A percentile compares a stretch with the other conserved stretches of the same genome.
Evolutionary conservation across 2,113 vertebrate species (phyloP).

Genomic region (Osmerus mordax): DNA sequence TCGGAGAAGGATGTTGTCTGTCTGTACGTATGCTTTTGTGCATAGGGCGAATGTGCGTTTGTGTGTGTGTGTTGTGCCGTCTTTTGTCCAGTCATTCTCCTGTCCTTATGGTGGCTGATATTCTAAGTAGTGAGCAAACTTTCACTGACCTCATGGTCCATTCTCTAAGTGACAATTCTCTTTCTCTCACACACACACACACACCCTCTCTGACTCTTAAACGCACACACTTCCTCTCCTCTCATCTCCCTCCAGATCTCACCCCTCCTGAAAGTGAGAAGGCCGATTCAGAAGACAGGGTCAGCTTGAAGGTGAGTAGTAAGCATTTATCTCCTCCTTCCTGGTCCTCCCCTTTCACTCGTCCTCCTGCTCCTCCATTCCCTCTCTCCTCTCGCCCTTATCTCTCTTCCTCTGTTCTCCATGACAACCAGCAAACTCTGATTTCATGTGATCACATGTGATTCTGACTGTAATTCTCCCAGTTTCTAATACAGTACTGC

Average conservation of each 20-base stretch:
- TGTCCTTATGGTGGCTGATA: not conserved
- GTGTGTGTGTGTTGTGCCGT: not conserved
- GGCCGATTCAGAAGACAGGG: constrained; percentile 70
- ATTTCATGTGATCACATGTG: not conserved
- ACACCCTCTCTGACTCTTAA: constrained; percentile 14
- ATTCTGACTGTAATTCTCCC: not conserved
- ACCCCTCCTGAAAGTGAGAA: constrained; percentile 73
- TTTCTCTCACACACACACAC: not conserved
- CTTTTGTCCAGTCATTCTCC: not conserved
- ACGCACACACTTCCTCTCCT: not conserved
- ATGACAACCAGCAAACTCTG: not conserved
- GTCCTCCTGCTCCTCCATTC: not conserved
- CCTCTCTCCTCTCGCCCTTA: not conserved
- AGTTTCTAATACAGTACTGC: not conserved
- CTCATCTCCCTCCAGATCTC: constrained; percentile 53
- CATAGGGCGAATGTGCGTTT: not conserved
- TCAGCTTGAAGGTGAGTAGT: constrained; percentile 68
- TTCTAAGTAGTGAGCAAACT: too few relatives aligned
- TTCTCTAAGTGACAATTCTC: not conserved
- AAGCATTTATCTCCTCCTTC: constrained; percentile 16
- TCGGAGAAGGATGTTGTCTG: constrained; percentile 2
- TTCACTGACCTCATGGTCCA: too few relatives aligned
- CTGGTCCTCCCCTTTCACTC: not conserved
- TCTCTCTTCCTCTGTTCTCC: not conserved
- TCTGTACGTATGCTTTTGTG: constrained; percentile 3